Base-by-base conservation (phyloP, 2,113 vertebrate species). In the Anser cygnoides region DNA sequence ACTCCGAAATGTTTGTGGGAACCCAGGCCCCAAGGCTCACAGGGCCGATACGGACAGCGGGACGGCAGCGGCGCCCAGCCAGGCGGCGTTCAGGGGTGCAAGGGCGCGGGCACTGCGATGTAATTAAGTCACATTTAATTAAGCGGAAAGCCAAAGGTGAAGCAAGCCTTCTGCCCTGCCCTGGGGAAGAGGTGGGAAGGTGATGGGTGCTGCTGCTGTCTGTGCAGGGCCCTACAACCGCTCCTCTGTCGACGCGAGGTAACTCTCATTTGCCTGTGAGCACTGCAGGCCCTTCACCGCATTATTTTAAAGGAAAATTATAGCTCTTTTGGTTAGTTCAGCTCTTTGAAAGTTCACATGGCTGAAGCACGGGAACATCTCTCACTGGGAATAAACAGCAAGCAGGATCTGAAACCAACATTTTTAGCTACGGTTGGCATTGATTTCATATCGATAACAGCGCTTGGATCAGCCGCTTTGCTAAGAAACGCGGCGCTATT, bases 291-390 rank as follows among this genome's bases (percentile, higher is more conserved):
- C 22, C 49, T 37, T 41, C 58, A n/a, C 14, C 13, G 4, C 1
- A 35, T 37, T 81, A 43, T 76, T 85, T 82, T 58, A 71, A 65
- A 90, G 84, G 77, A 37, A 89, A 91, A 71, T 49, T 43, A 12
- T 37, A 4, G 61, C 46, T 57, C 43, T 89, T 59, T 54, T n/a
- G 11, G 72, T 89, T 61, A 73, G 49, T 70, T 94, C 88, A 87
- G 77, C 84, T 87, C 71, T 84, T 72, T 87, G 77, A 63, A 94
- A 87, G 78, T 89, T 93, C 77, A 33, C 25, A 62, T 20, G 73
- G 82, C 72, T 81, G 77, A 81, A 94, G 84, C 11, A 31, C 4
- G 13, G 57, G 41, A 82, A 71, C 35, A 62, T 63, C 63, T 81
- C 90, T 92, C 85, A 66, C 65, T 49, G 77, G 83, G 59, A 88